phyloP scores from a whole-genome alignment of 2,797 vertebrate genomes.

The Perodicticus potto region DNA sequence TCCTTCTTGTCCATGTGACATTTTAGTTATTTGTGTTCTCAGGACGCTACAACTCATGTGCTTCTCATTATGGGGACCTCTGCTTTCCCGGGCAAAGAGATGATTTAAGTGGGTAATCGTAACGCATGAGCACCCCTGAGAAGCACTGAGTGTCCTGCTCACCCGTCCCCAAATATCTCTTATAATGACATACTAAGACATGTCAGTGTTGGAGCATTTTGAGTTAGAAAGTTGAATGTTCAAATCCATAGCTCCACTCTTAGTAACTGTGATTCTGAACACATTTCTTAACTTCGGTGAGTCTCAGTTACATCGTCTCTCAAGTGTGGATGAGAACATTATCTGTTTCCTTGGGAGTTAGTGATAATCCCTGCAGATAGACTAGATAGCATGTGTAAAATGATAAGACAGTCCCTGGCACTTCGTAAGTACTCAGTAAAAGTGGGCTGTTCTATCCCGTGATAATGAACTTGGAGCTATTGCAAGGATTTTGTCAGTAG shows the following conservation, averaged over 20 bases:
- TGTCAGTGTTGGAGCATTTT: neutral
- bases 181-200: accelerated
- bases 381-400: neutral
- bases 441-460: neutral
- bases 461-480: neutral
- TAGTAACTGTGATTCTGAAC: neutral
- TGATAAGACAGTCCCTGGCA: neutral
- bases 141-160: neutral
- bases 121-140: no score
- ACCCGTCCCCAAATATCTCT: accelerated
- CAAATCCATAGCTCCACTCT: neutral
- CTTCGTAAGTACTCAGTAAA: neutral
- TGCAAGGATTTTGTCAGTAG: neutral
- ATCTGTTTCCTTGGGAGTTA: neutral
- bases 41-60: neutral
- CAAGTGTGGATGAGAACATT: neutral
- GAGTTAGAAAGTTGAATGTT: neutral
- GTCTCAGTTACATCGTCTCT: neutral
- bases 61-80: neutral
- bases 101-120: neutral
- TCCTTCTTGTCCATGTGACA: neutral
- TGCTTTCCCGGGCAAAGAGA: neutral
- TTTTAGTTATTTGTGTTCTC: neutral
- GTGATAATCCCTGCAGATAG: neutral
- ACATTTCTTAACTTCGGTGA: neutral